phyloP scores from a whole-genome alignment of 2,888 invertebrate species.

The Meiosimyza decipiens region DNA sequence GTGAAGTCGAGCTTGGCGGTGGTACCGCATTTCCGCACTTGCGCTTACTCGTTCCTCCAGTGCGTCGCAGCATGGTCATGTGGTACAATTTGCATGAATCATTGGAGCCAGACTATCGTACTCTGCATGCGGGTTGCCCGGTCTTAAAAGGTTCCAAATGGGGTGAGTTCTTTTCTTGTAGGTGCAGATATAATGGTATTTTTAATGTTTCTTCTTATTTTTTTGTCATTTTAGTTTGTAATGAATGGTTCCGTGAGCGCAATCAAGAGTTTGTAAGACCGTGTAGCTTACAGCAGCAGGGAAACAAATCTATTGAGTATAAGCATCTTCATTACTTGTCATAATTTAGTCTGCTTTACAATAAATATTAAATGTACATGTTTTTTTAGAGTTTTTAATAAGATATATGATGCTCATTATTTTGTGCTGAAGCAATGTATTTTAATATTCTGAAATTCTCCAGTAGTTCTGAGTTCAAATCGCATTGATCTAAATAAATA shows the following conservation, averaged over 20 bases:
- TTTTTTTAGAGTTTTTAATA: too few species aligned
- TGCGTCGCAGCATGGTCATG: conserved; percentile 87
- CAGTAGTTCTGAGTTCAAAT: too few species aligned
- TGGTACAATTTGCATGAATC: conserved; percentile 91
- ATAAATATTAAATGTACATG: too few species aligned
- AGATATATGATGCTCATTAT: too few species aligned
- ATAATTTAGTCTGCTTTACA: too few species aligned
- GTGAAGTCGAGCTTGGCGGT: conserved; percentile 77
- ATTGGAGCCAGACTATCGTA: conserved; percentile 88
- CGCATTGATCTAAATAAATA: too few species aligned
- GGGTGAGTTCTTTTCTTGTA: conserved; percentile 71
- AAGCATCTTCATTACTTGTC: too few species aligned
- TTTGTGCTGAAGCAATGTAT: too few species aligned
- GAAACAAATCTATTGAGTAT: not conserved
- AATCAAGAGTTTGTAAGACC: conserved; percentile 81
- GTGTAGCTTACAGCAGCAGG: conserved; percentile 66
- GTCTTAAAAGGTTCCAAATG: conserved; percentile 94
- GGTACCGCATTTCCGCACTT: conserved; percentile 93
- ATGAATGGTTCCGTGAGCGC: conserved; percentile 88
- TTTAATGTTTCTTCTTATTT: not conserved
- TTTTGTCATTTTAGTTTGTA: conserved; percentile 71
- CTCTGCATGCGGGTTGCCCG: conserved; percentile 93
- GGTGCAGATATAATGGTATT: too few species aligned
- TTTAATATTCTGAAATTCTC: too few species aligned
- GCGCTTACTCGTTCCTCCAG: conserved; percentile 84